Conservation (phyloP, 2,888 invertebrate species). For the Tortricodes alternella region DNA sequence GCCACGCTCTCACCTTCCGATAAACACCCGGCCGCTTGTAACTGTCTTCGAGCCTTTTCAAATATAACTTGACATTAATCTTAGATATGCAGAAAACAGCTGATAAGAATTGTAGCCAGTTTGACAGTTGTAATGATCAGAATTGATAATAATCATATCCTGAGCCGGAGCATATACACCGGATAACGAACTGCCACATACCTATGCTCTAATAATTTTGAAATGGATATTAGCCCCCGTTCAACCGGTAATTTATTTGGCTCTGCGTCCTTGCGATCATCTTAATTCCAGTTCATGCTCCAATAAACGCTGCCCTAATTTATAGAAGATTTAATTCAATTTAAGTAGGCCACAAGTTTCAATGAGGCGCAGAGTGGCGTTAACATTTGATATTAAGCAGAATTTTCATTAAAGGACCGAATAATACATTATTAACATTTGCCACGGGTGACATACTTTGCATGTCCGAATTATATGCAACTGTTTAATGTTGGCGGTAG, state of each 20-base stretch:
- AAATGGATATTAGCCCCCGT: no score
- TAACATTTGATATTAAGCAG: constrained; percentile 24
- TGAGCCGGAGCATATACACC: no score
- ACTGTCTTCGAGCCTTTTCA: constrained; percentile 86
- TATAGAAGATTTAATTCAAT: constrained; percentile 51
- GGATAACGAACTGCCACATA: no score
- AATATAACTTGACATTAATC: neutral
- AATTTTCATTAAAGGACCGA: constrained; percentile 19
- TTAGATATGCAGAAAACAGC: no score
- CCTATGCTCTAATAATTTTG: no score
- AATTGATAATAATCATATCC: no score
- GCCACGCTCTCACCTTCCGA: constrained; percentile 93
- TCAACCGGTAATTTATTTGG: constrained; percentile 8
- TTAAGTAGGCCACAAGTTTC: constrained; percentile 46
- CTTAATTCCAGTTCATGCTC: constrained; percentile 51
- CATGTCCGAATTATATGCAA: neutral
- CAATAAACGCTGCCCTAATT: constrained; percentile 61
- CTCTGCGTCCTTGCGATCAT: constrained; percentile 26
- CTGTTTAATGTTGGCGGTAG: no score
- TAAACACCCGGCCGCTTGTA: constrained; percentile 89
- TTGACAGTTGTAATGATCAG: no score
- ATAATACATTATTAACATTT: constrained; percentile 1
- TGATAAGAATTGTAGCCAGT: no score
- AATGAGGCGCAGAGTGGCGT: constrained; percentile 43
- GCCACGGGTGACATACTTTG: neutral